Percentiles rank a stretch among this genome's conserved stretches.
phyloP scores from a whole-genome alignment of 2,888 invertebrate genomes.

The Heliconius ethilla region DNA sequence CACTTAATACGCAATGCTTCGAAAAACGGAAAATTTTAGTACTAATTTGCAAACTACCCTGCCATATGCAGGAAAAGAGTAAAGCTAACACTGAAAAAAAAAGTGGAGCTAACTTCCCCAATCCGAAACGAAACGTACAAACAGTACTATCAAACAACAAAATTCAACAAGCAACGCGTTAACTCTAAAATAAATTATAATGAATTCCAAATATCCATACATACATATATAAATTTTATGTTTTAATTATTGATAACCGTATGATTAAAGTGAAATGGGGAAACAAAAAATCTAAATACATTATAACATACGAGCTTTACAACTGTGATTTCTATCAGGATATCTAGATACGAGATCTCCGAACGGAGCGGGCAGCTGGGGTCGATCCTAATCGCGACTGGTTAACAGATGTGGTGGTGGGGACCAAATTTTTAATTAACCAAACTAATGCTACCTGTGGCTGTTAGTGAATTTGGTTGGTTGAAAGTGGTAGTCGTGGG shows the following conservation, averaged over 20 bases:
- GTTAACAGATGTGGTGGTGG: conserved; percentile 9
- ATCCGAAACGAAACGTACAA: no score
- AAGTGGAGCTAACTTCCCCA: no score
- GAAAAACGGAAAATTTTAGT: no score
- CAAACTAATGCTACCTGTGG: conserved; percentile 6
- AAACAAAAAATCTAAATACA: conserved; percentile 3
- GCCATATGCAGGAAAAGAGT: no score
- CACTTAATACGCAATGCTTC: no score
- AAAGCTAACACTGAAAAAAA: no score
- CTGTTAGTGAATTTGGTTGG: background rate
- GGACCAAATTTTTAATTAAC: conserved; percentile 9
- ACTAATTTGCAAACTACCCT: no score
- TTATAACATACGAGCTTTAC: conserved; percentile 3
- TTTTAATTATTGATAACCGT: conserved; percentile 14
- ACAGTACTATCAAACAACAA: background rate
- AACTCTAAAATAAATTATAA: conserved; percentile 1
- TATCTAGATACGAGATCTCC: conserved; percentile 16
- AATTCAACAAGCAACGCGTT: background rate
- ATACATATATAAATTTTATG: conserved; percentile 4
- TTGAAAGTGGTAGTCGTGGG: background rate
- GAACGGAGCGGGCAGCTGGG: conserved; percentile 7
- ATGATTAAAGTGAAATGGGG: background rate
- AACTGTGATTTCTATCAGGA: conserved; percentile 18
- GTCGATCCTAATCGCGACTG: conserved; percentile 10
- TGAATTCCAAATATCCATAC: background rate